Base-by-base conservation (phyloP, 2,113 vertebrate species). In the Ammodytes marinus region DNA sequence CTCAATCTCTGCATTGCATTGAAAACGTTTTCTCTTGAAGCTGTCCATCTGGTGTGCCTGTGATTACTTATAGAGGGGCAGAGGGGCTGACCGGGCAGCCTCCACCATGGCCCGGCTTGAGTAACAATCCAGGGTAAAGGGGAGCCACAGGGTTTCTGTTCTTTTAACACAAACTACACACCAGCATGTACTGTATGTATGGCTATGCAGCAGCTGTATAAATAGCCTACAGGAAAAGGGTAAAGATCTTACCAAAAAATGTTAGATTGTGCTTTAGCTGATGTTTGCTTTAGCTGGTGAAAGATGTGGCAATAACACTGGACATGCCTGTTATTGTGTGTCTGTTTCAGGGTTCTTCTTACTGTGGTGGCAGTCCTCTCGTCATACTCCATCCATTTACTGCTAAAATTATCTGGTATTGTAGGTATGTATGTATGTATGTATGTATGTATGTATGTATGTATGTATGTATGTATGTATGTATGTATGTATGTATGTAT, bases 361-460 rank as follows among this genome's bases (percentile, higher is more conserved):
- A 97, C 97, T 0, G 96, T 95, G 0, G 96, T 99, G 17, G 97
- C 97, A 8, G 91, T 95, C 53, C 96, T 99, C 45, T 99, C 98
- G 27, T 96, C 96, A 72, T 99, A 99, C 84, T 99, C 98, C 90
- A 99, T 99, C 90, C 98, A 99, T 83, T 91, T 99, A 81, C 95
- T 99, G 78, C 96, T 99, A 75, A 99, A 99, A 90, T 98, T 95
- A 43, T 99, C 98, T 0, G 98, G 98, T 72, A 95, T 99, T 14
- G 98, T 99, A 69, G 98, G 98, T 99, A 92, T 91, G 96, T 86
- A 65, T 70, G 53, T 35, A 50, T 27, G 27, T 27, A 1, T 27
- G 27, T 27, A 27, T 27, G 27, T 27, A 27, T 27, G 27, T 27
- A 27, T 27, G 27, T 27, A 27, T 27, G 27, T 27, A 27, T 27